These are phyloP conservation scores for Sylvilagus bachmani DNA, from an alignment of 2,113 vertebrate genomes.

Conservation along the genomic window DNA sequence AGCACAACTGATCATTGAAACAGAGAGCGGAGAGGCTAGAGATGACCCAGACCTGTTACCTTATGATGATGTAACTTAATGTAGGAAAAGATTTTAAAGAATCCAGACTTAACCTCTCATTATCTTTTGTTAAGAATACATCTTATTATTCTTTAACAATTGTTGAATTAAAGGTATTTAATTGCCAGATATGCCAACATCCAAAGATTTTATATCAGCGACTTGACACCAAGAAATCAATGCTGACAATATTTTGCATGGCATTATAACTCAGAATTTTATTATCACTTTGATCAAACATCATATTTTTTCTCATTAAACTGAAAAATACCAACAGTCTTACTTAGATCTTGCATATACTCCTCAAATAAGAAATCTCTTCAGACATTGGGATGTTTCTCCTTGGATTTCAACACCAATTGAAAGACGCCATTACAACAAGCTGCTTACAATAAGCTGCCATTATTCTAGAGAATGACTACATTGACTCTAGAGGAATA, in stretches of 20 bases:
- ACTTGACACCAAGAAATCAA: neutral
- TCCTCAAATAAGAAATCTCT: neutral
- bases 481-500: neutral
- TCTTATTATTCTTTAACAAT: neutral
- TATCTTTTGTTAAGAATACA: slow-evolving; percentile 10
- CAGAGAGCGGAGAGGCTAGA: neutral
- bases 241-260: neutral
- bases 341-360: neutral
- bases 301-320: neutral
- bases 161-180: neutral
- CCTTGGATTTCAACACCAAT: neutral
- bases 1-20: neutral
- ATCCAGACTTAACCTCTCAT: neutral
- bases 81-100: neutral
- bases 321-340: neutral
- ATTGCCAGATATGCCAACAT: neutral
- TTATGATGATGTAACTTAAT: neutral
- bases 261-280: neutral
- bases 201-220: neutral
- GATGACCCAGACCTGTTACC: neutral
- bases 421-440: neutral
- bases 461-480: neutral
- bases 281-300: slow-evolving; percentile 7
- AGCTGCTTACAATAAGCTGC: neutral
- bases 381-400: neutral